Evolutionary conservation across 1,140 invertebrate genomes (phyloP), one percentile per base, ranked within the genome.

Genomic region (Apocrypta bakeri): DNA sequence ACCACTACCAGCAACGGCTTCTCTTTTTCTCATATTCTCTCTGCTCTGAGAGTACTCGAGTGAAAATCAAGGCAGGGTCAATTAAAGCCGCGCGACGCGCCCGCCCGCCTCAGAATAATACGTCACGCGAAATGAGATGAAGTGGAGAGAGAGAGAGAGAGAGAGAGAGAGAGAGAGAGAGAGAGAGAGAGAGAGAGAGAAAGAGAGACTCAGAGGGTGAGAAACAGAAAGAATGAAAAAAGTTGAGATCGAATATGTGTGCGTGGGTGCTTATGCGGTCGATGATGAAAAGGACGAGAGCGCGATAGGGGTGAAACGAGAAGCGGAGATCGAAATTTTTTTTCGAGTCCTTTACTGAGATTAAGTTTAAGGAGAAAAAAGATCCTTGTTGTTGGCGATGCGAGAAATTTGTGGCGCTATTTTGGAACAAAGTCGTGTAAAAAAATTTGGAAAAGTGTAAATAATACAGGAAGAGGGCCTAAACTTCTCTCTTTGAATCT

Each of bases 1-100:
- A 56, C 48, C 17, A 68, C n/a, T 21, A 56, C 48, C 48, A 56
- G 17, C 17, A 68, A 61, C 73, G 68, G 79, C 85, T 27, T 56
- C 73, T 40, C 21, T n/a, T 33, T 14, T 17, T 68, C 31, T 27
- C 64, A 27, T 64, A 82, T 84, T 86, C 87, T 89, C 85, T 71
- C 78, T 7, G 24, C 40, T 24, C 74, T 37, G 40, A 66, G 68
- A 66, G 82, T 66, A n/a, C 76, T 79, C 76, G 88, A 88, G 87
- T 87, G 85, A 85, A 89, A 90, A 91, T 90, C 88, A 89, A 88
- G 86, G 85, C 87, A 89, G 88, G 87, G 85, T 88, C 90, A 89
- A 89, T 89, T 89, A 89, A 89, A 89, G 86, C 85, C 81, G 87
- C 82, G 87, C 87, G 88, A 66, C 14, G 17, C 75, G 56, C 76